Evolutionary conservation across 1,140 invertebrate species (phyloP).

Genomic region (Frieseomelitta varia): DNA sequence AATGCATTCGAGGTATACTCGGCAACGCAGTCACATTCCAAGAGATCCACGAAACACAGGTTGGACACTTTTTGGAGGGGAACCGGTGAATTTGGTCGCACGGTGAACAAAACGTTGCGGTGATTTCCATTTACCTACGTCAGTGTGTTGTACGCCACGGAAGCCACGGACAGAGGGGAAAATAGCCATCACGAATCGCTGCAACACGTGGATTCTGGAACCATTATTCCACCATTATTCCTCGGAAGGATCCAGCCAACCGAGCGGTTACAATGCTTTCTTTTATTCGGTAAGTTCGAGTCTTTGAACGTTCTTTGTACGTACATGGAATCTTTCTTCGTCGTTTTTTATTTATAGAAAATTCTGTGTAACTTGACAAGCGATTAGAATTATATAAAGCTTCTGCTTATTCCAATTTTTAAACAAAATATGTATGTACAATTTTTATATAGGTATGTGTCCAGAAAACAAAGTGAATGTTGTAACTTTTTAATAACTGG

Average conservation of each 20-base stretch:
- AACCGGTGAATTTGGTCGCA: slow-evolving; percentile 37
- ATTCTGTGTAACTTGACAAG: not conserved
- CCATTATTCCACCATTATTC: slow-evolving; percentile 25
- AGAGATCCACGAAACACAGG: slow-evolving; percentile 23
- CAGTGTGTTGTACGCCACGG: not conserved
- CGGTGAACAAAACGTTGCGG: slow-evolving; percentile 21
- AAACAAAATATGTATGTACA: too few relatives aligned
- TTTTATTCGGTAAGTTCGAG: not conserved
- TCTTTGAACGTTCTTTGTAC: not conserved
- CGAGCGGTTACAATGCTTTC: slow-evolving; percentile 5
- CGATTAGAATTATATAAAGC: not conserved
- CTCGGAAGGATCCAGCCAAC: not conserved
- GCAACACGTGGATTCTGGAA: slow-evolving; percentile 42
- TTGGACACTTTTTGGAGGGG: slow-evolving; percentile 13
- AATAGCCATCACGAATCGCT: slow-evolving; percentile 24
- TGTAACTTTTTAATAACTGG: too few relatives aligned
- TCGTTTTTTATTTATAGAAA: not conserved
- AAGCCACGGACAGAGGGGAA: slow-evolving; percentile 2
- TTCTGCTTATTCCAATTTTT: not conserved
- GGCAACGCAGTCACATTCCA: slow-evolving; percentile 50
- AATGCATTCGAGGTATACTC: slow-evolving; percentile 22
- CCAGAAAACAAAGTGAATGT: too few relatives aligned
- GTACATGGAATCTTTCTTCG: not conserved
- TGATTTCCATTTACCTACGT: slow-evolving; percentile 52
- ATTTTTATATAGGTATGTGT: too few relatives aligned